Conservation (phyloP, 2,113 vertebrate genomes). For the Alligator mississippiensis region DNA sequence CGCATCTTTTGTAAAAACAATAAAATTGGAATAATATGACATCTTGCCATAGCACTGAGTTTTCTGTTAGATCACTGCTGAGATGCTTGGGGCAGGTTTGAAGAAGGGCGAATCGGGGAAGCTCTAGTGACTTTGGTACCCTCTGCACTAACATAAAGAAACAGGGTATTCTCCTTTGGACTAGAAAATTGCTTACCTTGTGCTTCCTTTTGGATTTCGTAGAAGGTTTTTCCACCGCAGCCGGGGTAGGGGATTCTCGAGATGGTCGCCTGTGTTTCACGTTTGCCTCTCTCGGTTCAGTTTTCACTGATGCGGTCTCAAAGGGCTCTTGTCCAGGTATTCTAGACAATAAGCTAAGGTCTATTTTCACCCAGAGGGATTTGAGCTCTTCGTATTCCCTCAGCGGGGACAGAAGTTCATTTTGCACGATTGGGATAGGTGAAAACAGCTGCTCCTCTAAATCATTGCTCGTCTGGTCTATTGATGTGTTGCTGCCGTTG, state of each 20-base stretch:
- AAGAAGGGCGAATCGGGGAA: background rate
- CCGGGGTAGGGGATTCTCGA: constrained; percentile 79
- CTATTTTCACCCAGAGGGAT: constrained; percentile 95
- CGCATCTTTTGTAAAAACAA: background rate
- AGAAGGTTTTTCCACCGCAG: constrained; percentile 81
- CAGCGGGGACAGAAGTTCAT: constrained; percentile 86
- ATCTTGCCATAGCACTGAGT: background rate
- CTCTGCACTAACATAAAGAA: background rate
- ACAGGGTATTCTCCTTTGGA: background rate
- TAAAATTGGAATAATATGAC: background rate
- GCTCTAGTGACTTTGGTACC: background rate
- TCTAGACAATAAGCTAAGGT: constrained; percentile 87
- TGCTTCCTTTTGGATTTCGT: constrained; percentile 94
- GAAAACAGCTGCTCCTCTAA: constrained; percentile 85
- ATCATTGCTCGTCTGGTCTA: constrained; percentile 83
- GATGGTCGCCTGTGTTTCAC: constrained; percentile 86
- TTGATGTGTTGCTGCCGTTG: constrained; percentile 79
- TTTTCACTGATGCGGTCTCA: constrained; percentile 72
- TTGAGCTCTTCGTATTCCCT: constrained; percentile 88
- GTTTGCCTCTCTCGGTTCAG: constrained; percentile 79
- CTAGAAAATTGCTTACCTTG: constrained; percentile 80
- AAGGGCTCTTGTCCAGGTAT: constrained; percentile 84
- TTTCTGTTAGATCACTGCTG: background rate
- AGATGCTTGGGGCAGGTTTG: background rate
- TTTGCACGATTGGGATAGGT: constrained; percentile 81